phyloP scores from a whole-genome alignment of 2,113 vertebrate genomes.

The Nesoenas mayeri region DNA sequence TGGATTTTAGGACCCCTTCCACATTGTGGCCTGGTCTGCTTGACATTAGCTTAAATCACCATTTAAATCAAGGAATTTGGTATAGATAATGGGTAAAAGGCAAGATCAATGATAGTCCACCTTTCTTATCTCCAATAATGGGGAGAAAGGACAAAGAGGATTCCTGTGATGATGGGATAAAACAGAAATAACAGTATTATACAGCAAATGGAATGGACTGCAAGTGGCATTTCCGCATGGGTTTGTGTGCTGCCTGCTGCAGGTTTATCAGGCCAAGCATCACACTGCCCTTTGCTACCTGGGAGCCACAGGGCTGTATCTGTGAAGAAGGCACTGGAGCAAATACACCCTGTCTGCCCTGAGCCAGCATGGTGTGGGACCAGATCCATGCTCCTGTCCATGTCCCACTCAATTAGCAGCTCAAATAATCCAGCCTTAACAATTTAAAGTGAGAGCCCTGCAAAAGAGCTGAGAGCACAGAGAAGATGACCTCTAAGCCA shows the following conservation, averaged over 20 bases:
- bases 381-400: accelerated
- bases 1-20: not conserved
- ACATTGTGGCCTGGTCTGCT: not conserved
- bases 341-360: not conserved
- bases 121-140: accelerated
- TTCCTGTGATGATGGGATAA: not conserved
- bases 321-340: not conserved
- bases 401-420: not conserved
- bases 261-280: not conserved
- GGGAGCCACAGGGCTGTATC: not conserved
- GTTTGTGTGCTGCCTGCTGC: accelerated
- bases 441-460: not conserved
- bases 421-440: not conserved
- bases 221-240: accelerated
- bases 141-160: not conserved
- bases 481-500: not conserved
- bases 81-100: not conserved
- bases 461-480: not conserved
- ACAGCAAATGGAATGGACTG: not conserved
- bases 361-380: not conserved
- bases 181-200: not conserved
- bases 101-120: not conserved
- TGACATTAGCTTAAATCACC: not conserved
- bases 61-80: not conserved
- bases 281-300: not conserved